A percentile compares a stretch with the other conserved stretches of the same genome.
phyloP scores from a whole-genome alignment of 2,888 invertebrate species.

The Macrosoma leucophasiata region DNA sequence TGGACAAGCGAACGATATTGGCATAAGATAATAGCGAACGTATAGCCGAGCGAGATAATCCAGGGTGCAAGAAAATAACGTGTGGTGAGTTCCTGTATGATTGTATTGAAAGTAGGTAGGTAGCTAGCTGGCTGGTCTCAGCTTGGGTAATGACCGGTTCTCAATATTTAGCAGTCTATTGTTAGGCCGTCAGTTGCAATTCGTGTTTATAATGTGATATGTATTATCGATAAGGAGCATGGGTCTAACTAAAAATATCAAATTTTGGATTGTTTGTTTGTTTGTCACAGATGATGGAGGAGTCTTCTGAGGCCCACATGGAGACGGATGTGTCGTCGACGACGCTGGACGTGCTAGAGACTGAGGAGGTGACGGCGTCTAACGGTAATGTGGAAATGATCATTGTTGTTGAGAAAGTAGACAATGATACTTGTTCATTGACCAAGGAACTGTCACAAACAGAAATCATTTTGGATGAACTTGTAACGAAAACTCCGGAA shows the following conservation, averaged over 20 bases:
- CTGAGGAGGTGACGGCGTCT: conserved; percentile 44
- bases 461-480: conserved; percentile 5
- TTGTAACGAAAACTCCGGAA: conserved; percentile 6
- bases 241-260: conserved; percentile 42
- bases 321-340: conserved; percentile 64
- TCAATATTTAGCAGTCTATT: conserved; percentile 41
- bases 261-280: conserved; percentile 25
- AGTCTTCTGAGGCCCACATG: conserved; percentile 54
- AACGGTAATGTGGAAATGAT: conserved; percentile 52
- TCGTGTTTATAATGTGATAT: no score
- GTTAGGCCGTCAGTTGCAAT: conserved; percentile 30
- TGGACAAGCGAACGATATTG: conserved; percentile 22
- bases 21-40: conserved; percentile 15
- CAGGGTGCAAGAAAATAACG: conserved; percentile 27
- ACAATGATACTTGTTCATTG: conserved; percentile 28
- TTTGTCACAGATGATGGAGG: conserved; percentile 59
- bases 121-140: conserved; percentile 45
- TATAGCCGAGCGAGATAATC: conserved; percentile 8
- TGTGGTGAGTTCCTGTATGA: conserved; percentile 55
- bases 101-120: conserved; percentile 59
- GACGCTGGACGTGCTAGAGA: conserved; percentile 48
- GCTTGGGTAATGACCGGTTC: conserved; percentile 63
- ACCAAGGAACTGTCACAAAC: conserved; percentile 19
- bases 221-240: no score
- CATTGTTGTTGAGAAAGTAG: conserved; percentile 53